These are phyloP conservation scores for Ondatra zibethicus DNA, from an alignment of 2,113 vertebrate genomes.

Conservation along the genomic window DNA sequence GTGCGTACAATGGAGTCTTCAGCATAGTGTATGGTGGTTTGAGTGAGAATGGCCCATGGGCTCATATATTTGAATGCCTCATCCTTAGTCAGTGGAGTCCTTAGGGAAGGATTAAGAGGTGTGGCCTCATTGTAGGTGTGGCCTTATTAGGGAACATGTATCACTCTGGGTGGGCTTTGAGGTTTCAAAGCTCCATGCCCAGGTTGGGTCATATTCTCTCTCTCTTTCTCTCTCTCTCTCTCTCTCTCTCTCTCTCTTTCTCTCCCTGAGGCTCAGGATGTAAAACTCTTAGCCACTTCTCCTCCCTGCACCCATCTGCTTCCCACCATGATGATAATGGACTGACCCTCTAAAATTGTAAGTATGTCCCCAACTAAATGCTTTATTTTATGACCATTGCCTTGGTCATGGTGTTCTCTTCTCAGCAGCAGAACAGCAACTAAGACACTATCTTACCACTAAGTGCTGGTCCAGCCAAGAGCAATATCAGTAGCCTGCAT, in stretches of 20 bases:
- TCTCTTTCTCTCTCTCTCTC: too few species aligned
- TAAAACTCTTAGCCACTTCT: background rate
- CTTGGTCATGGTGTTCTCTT: background rate
- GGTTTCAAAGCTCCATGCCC: too few species aligned
- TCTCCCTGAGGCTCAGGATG: background rate
- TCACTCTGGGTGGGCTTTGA: too few species aligned
- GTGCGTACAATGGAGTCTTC: background rate
- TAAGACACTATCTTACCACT: background rate
- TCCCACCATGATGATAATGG: background rate
- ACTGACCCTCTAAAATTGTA: background rate
- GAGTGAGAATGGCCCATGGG: background rate
- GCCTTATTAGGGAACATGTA: too few species aligned
- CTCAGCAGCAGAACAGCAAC: background rate
- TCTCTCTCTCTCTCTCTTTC: too few species aligned
- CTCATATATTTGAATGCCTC: background rate
- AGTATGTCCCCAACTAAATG: background rate
- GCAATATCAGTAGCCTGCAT: background rate
- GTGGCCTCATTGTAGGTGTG: too few species aligned
- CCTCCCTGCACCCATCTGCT: background rate
- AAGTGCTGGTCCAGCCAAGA: background rate
- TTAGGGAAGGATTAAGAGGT: too few species aligned
- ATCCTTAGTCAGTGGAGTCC: background rate
- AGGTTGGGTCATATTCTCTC: too few species aligned
- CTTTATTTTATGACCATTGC: background rate
- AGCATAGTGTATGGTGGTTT: background rate